Base-by-base conservation (phyloP, 2,888 invertebrate species). In the Conus canariensis region DNA sequence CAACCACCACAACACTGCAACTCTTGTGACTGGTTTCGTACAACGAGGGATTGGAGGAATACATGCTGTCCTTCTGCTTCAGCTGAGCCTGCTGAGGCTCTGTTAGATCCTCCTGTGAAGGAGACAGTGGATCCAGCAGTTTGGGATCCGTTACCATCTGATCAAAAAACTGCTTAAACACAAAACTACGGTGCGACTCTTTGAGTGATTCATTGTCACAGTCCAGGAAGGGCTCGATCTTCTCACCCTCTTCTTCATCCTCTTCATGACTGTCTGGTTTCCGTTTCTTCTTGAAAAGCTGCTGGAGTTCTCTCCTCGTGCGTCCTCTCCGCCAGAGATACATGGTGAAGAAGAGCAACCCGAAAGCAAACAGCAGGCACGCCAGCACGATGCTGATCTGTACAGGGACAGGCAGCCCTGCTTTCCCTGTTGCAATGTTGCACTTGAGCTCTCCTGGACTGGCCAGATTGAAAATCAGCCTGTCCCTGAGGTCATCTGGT, bases 141-240 rank as follows among this genome's bases (percentile, higher is more conserved):
- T 93, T 93, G 19, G 93, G 93, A 67, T 94, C 92, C 7, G 94
- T 93, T n/a, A 92, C 93, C 93, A 95, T 94, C 45, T 94, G 93
- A 89, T 94, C 93, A 91, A 95, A 94, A 90, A 93, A 95, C 70
- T 94, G 94, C 9, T 94, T 90, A 70, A 95, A 94, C 74, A 94
- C 94, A 93, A 94, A 95, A 91, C 94, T 94, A 92, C 94, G 94
- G 89, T 95, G 95, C 0, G 95, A 95, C 83, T 94, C 94, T 85
- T 93, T 94, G 10, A 95, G 90, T n/a, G 95, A 95, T 12, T 93
- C 92, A 67, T 92, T 91, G 70, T 95, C 94, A 67, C 93, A 91
- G 86, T 95, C 94, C 83, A 91, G 83, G 77, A 92, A 92, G 12
- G 93, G 91, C 70, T 92, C 92, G 67, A 93, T 91, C 90, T 94